Evolutionary conservation across 2,888 invertebrate genomes (phyloP), one percentile per base, ranked within the genome.

Genomic region (Cerastis rubricosa): DNA sequence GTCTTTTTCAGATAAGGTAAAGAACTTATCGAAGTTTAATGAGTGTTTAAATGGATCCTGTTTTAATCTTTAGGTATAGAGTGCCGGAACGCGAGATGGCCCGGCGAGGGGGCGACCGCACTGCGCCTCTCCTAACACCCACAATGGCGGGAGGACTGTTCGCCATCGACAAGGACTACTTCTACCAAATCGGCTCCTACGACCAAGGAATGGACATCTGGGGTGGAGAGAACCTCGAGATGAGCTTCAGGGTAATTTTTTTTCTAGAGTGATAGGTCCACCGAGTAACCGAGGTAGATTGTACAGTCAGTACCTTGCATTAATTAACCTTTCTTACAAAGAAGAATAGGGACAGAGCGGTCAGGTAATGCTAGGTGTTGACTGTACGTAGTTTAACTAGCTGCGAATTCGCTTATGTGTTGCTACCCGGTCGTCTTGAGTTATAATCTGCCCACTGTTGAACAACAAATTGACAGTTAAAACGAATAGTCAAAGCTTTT

Each of bases 131-230:
- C 51, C 97, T 98, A 85, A 99, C 99, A 0, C 99, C 99, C 0
- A 99, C 99, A 0, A 99, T 99, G 99, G 99, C 99, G 19, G 99
- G 99, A 76, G 99, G 99, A 0, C 96, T 99, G 57, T 99, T 99
- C 94, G 98, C 99, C 71, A 99, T 99, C 83, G 99, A 99, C 94
- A 98, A 98, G 92, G 98, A 99, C 43, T 99, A 99, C 95, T 99
- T 99, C 97, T 99, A 99, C 96, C 98, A 99, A 96, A 97, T 99
- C 83, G 99, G 99, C 73, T 98, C 99, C 74, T 99, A 99, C 94
- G 99, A 99, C 94, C 98, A 99, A 95, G 99, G 99, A 89, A 99
- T 99, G 99, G 99, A 99, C 95, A 99, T 99, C 91, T 99, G 99
- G 99, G 99, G 99, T 71, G 99, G 98, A 70, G 99, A 99, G 95